A percentile compares a stretch with the other conserved stretches of the same genome.
Evolutionary conservation across 2,113 vertebrate genomes (phyloP).

Genomic region (Strix uralensis): DNA sequence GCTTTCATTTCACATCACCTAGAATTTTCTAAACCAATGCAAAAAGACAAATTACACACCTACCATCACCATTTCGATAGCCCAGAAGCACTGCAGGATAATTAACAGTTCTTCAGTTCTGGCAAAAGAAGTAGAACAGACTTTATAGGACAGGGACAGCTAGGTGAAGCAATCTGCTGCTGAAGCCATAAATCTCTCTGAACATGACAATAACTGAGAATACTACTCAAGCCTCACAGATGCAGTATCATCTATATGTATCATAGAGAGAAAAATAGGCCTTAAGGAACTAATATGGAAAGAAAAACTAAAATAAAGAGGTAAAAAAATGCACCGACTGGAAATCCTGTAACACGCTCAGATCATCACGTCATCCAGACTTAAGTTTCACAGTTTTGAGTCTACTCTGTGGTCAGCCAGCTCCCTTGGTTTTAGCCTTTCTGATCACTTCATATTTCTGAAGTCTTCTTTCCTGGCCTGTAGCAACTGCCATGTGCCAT

Average conservation of each 20-base stretch:
- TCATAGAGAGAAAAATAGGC: background rate
- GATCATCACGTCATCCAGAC: background rate
- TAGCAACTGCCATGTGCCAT: background rate
- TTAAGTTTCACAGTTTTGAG: background rate
- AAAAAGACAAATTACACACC: conserved; percentile 60
- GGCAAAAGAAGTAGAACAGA: conserved; percentile 46
- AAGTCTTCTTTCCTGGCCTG: background rate
- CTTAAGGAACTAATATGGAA: background rate
- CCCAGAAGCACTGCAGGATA: conserved; percentile 57
- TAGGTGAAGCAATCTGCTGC: background rate
- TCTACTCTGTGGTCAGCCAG: background rate
- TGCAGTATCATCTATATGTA: background rate
- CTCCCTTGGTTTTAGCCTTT: background rate
- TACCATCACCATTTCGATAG: conserved; percentile 55
- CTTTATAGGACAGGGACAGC: conserved; percentile 47
- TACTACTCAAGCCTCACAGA: background rate
- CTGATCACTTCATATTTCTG: background rate
- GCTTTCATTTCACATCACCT: background rate
- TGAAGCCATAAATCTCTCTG: background rate
- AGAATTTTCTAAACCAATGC: conserved; percentile 40
- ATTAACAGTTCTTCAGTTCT: conserved; percentile 54
- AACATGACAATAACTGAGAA: background rate
- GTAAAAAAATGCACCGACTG: background rate
- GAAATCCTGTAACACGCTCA: background rate
- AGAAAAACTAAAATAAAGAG: background rate